Evolutionary conservation across 2,888 invertebrate species (phyloP), one percentile per base, ranked within the genome.

Genomic region (Idaea biselata): DNA sequence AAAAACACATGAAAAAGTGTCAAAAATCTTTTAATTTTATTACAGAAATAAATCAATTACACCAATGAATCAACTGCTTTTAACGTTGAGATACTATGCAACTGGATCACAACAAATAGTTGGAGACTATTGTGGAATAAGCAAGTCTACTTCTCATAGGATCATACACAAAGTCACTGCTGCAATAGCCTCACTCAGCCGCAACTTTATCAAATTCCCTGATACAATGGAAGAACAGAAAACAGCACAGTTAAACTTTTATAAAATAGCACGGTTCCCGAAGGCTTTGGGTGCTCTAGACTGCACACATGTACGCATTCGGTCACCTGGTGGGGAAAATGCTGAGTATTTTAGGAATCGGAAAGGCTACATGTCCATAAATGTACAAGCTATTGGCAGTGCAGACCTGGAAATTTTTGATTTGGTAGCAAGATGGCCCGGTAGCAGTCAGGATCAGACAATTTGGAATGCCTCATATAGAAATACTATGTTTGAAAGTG

Each of bases 351-450:
- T 54, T 55, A 58, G 70, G 17, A 66, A 68, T 58, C 61, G 68
- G 59, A 70, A 67, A 58, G 59, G 57, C 11, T 65, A 67, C 18
- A 61, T 70, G 16, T 71, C 68, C 18, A 61, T 71, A 31, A 68
- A 68, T 60, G 63, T 63, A 25, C 65, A 72, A 60, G 62, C 65
- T 6, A 62, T 70, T 7, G 59, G 58, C 17, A 59, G 62, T 58
- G 56, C 65, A 16, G 63, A 67, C 17, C 53, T 66, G 32, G 60
- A 64, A 57, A 63, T 68, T 18, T 59, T 32, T 17, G 64, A 66
- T 16, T 60, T 68, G 55, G 68, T 64, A 32, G 63, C 63, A 8
- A 59, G 65, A 55, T 66, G 63, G 61, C 64, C 66, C 17, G 64
- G 68, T 5, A 55, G 59, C 14, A 17, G 58, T 16, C 67, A 72